These are phyloP conservation scores for Myocastor coypus DNA, from an alignment of 2,113 vertebrate species.

Conservation along the genomic window DNA sequence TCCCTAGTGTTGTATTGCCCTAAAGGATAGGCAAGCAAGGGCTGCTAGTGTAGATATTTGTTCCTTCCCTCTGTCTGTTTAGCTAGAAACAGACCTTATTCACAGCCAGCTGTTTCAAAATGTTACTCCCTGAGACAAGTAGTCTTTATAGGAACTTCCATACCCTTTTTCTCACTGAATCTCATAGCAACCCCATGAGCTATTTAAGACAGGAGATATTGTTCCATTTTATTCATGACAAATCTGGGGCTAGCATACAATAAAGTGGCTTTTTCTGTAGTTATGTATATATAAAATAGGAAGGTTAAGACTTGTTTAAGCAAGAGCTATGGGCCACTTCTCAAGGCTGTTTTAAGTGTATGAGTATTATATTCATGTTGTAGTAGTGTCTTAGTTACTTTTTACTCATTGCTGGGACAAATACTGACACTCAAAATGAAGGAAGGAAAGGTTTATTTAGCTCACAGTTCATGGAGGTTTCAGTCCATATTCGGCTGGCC, in stretches of 20 bases:
- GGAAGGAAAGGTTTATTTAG: too few relatives aligned
- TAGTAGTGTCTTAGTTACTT: too few relatives aligned
- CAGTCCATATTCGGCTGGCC: too few relatives aligned
- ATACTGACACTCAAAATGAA: too few relatives aligned
- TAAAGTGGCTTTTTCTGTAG: conserved; percentile 19
- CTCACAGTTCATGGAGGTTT: too few relatives aligned
- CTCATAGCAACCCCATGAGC: not conserved
- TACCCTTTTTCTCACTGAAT: not conserved
- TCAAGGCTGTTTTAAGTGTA: not conserved
- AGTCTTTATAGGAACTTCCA: conserved; percentile 1
- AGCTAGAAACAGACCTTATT: conserved; percentile 33
- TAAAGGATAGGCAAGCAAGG: conserved; percentile 51
- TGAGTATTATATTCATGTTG: not conserved
- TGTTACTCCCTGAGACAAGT: not conserved
- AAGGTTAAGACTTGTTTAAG: not conserved
- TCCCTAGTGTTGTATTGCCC: conserved; percentile 32
- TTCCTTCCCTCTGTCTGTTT: conserved; percentile 24
- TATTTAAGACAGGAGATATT: conserved; percentile 4
- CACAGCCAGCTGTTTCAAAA: conserved; percentile 41
- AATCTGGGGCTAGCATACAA: not conserved
- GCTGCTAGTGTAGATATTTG: conserved; percentile 16
- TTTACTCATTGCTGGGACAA: too few relatives aligned
- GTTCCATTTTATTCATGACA: conserved; percentile 62
- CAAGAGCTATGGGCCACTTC: not conserved
- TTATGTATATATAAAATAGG: not conserved